Conservation (phyloP, 2,888 invertebrate species). For the Tenodera sinensis region DNA sequence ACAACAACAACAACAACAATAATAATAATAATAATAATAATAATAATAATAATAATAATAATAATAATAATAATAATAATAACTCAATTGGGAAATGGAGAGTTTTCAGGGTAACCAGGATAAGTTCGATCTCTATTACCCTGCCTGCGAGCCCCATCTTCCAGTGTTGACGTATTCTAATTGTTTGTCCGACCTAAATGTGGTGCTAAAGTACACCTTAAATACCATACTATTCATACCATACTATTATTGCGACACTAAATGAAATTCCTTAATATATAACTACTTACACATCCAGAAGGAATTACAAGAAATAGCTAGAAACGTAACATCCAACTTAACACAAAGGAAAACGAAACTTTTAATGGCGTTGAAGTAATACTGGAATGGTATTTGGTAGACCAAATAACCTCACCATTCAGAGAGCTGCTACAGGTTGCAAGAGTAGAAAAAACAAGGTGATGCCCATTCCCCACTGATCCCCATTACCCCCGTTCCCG, state of each 20-base stretch:
- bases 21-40: too few relatives aligned
- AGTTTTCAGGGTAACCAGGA: too few relatives aligned
- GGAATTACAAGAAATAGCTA: background rate
- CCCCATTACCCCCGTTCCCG: too few relatives aligned
- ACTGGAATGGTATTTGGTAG: background rate
- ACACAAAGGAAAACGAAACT: too few relatives aligned
- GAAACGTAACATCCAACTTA: background rate
- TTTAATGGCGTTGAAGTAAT: background rate
- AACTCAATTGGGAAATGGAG: background rate
- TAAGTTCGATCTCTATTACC: too few relatives aligned
- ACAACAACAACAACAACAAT: too few relatives aligned
- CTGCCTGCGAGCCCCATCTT: background rate
- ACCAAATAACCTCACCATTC: background rate
- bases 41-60: too few relatives aligned
- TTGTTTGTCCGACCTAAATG: background rate
- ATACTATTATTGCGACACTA: too few relatives aligned
- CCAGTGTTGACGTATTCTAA: background rate
- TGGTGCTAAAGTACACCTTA: background rate
- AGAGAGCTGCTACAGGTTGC: too few relatives aligned
- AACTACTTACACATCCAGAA: background rate
- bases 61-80: too few relatives aligned
- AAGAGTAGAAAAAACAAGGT: background rate
- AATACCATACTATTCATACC: background rate
- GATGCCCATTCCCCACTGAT: background rate
- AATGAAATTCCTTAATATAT: background rate